A percentile compares a stretch with the other conserved stretches of the same genome.
Evolutionary conservation across 2,888 invertebrate genomes (phyloP).

Genomic region (Escarpia spicata): DNA sequence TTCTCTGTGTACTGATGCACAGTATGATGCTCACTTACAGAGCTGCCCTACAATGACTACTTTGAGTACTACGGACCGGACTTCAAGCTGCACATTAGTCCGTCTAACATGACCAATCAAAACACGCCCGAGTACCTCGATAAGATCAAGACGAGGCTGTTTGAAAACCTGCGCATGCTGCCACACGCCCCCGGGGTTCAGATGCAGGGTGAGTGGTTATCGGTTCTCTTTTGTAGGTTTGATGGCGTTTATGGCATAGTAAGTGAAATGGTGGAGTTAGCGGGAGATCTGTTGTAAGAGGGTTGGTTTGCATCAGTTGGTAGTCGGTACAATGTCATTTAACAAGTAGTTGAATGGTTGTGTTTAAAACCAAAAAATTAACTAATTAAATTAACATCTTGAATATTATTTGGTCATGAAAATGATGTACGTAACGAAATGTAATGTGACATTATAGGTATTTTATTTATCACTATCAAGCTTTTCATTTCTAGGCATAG

Average conservation of each 20-base stretch:
- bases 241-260: not conserved
- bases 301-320: not conserved
- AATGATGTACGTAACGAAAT: not conserved
- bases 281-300: not conserved
- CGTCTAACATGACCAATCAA: constrained; percentile 98
- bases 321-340: not conserved
- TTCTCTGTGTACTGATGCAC: no score
- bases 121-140: constrained; percentile 97
- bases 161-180: constrained; percentile 96
- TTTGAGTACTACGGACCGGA: constrained; percentile 99
- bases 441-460: not conserved
- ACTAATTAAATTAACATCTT: no score
- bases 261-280: not conserved
- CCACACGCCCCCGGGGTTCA: constrained; percentile 98
- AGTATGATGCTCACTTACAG: constrained; percentile 63
- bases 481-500: no score
- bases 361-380: not conserved
- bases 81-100: constrained; percentile 97
- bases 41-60: constrained; percentile 98
- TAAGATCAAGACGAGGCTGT: constrained; percentile 91
- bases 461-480: no score
- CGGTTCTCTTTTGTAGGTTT: not conserved
- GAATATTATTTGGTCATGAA: not conserved
- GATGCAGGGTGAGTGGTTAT: constrained; percentile 68
- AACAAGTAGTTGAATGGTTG: not conserved